Conservation (phyloP, 2,888 invertebrate species). For the Ornithoptera priamus region DNA sequence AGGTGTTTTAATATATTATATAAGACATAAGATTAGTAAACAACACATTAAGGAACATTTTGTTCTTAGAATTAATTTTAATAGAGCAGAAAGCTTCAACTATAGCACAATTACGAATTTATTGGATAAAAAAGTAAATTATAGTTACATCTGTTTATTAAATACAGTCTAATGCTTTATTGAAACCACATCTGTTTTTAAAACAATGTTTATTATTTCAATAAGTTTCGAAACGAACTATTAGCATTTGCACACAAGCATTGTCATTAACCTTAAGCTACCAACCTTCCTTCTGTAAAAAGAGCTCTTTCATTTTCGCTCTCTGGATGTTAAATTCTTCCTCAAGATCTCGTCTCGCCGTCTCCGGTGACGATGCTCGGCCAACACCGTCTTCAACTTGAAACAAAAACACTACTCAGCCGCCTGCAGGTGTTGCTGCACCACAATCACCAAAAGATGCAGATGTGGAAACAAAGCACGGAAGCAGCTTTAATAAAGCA, state of each 20-base stretch:
- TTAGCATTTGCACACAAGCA: neutral
- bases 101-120: no score
- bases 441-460: slow-evolving; percentile 21
- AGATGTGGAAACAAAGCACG: slow-evolving; percentile 29
- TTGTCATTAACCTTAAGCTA: slow-evolving; percentile 34
- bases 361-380: slow-evolving; percentile 49
- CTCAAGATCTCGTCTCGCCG: slow-evolving; percentile 80
- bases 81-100: no score
- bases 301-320: slow-evolving; percentile 95
- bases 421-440: slow-evolving; percentile 43
- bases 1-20: no score
- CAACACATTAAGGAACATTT: no score
- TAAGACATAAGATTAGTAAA: no score
- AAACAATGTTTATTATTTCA: no score
- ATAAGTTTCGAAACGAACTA: no score
- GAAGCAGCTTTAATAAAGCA: slow-evolving; percentile 31
- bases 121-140: no score
- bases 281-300: slow-evolving; percentile 95
- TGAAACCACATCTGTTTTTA: no score
- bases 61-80: no score
- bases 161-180: no score
- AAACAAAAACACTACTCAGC: slow-evolving; percentile 73
- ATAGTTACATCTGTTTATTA: no score
- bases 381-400: slow-evolving; percentile 62
- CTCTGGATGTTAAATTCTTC: slow-evolving; percentile 94